Evolutionary conservation across 1,140 invertebrate species (phyloP).

Genomic region (Drosophila serrata): DNA sequence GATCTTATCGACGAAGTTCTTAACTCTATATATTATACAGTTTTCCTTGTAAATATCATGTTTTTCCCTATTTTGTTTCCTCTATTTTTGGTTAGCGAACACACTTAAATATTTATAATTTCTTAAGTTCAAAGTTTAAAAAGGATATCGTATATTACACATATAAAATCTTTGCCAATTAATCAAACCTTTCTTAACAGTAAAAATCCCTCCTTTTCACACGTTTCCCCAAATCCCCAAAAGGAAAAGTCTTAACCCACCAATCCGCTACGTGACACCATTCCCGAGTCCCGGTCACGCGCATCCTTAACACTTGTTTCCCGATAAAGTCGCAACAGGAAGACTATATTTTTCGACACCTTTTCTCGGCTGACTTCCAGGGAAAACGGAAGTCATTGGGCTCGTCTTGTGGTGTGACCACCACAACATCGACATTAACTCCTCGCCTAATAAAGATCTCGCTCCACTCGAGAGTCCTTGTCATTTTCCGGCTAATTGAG

Average conservation of each 20-base stretch:
- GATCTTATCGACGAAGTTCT: too few relatives aligned
- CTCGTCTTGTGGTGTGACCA: slow-evolving; percentile 34
- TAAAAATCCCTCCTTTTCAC: slow-evolving; percentile 16
- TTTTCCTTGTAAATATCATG: too few relatives aligned
- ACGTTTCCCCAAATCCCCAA: slow-evolving; percentile 1
- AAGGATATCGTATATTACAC: background rate
- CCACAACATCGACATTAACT: slow-evolving; percentile 19
- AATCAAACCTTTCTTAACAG: slow-evolving; percentile 23
- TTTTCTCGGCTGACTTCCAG: slow-evolving; percentile 50
- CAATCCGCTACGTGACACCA: slow-evolving; percentile 32
- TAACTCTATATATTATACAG: too few relatives aligned
- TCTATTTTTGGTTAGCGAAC: too few relatives aligned
- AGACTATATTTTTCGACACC: slow-evolving; percentile 65
- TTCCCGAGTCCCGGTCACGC: slow-evolving; percentile 59
- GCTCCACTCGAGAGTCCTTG: slow-evolving; percentile 28
- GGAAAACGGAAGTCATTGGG: slow-evolving; percentile 65
- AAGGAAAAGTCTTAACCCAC: slow-evolving; percentile 16
- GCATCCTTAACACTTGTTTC: slow-evolving; percentile 76
- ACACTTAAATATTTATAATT: too few relatives aligned
- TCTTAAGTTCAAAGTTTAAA: background rate
- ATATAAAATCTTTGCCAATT: background rate
- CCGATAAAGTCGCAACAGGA: slow-evolving; percentile 47
- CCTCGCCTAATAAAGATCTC: slow-evolving; percentile 59
- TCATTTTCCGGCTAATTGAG: slow-evolving; percentile 67
- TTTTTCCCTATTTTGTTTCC: too few relatives aligned